phyloP scores from a whole-genome alignment of 2,113 vertebrate genomes.

The Tupaia chinensis region DNA sequence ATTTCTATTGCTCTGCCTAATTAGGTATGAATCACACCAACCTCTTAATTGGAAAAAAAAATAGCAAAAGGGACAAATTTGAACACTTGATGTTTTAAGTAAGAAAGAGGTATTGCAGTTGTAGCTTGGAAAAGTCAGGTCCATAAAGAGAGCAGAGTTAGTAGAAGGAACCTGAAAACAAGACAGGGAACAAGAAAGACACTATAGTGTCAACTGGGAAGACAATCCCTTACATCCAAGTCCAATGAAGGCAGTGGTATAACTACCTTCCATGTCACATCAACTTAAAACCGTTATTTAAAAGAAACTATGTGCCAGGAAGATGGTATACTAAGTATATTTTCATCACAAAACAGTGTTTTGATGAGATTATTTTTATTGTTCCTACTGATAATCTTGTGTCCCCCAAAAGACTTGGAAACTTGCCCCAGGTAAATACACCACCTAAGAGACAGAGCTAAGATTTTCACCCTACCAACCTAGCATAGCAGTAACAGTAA shows the following conservation, averaged over 20 bases:
- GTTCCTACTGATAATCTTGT: neutral
- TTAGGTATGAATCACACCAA: neutral
- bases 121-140: neutral
- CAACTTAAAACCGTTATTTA: neutral
- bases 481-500: neutral
- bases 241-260: neutral
- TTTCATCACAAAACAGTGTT: neutral
- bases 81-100: neutral
- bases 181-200: neutral
- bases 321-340: neutral
- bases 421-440: neutral
- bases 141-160: neutral
- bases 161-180: neutral
- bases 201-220: neutral
- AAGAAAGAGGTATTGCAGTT: neutral
- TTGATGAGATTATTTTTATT: neutral
- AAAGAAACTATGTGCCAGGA: neutral
- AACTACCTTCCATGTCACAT: neutral
- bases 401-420: neutral
- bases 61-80: neutral
- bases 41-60: neutral
- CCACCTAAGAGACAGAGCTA: neutral
- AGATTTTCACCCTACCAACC: neutral
- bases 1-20: conserved; percentile 13
- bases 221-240: neutral